Conservation (phyloP, 2,113 vertebrate genomes). For the Phasianus colchicus region DNA sequence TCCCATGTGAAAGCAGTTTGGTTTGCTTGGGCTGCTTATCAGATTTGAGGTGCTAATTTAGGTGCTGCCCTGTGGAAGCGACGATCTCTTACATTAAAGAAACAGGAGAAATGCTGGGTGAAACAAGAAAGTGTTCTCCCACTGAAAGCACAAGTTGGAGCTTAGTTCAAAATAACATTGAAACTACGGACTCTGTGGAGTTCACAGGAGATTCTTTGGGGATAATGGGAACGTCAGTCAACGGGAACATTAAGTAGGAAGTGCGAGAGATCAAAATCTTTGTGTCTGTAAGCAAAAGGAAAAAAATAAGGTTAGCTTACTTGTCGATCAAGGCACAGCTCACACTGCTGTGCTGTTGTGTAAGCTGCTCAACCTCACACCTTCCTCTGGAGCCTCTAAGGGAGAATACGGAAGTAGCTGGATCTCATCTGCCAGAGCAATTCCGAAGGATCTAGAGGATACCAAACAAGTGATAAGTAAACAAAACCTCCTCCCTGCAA, state of each 20-base stretch:
- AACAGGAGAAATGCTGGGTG: neutral
- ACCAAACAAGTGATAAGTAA: neutral
- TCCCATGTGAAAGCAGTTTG: fast-evolving
- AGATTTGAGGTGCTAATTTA: neutral
- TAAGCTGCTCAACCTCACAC: neutral
- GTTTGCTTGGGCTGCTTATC: neutral
- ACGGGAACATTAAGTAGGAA: conserved; percentile 54
- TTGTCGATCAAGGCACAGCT: neutral
- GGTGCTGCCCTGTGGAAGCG: neutral
- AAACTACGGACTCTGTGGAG: neutral
- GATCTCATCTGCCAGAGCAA: neutral
- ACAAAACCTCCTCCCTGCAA: neutral
- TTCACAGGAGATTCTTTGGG: conserved; percentile 1
- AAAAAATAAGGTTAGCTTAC: neutral
- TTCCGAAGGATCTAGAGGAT: neutral
- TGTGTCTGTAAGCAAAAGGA: neutral
- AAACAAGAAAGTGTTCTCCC: neutral
- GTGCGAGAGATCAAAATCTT: conserved; percentile 50
- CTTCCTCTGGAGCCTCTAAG: neutral
- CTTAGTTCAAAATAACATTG: neutral
- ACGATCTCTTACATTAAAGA: neutral
- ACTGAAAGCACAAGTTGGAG: neutral
- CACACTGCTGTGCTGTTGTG: neutral
- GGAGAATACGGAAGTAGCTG: neutral
- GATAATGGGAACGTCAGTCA: conserved; percentile 46